phyloP scores from a whole-genome alignment of 2,888 invertebrate species.

The Plebejus melissa region DNA sequence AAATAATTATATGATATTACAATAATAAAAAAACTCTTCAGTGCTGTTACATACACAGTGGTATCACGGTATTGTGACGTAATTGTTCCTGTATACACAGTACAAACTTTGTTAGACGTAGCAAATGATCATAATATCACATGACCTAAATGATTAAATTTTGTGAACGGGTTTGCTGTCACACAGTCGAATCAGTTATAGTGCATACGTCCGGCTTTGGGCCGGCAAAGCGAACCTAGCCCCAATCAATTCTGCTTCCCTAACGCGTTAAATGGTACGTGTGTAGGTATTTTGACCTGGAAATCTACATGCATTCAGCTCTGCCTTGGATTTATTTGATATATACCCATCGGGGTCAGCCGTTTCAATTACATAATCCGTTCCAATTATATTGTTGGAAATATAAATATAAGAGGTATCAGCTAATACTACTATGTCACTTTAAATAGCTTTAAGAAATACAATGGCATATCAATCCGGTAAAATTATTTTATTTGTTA shows the following conservation, averaged over 20 bases:
- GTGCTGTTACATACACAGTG: too few species aligned
- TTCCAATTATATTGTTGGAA: neutral
- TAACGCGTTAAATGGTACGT: conserved; percentile 6
- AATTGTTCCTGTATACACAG: too few species aligned
- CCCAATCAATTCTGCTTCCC: neutral
- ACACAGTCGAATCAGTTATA: neutral
- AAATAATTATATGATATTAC: too few species aligned
- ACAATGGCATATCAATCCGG: too few species aligned
- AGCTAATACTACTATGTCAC: neutral
- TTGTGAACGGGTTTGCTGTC: neutral
- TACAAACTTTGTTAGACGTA: neutral
- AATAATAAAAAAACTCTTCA: too few species aligned
- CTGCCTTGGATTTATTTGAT: neutral
- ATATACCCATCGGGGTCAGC: neutral
- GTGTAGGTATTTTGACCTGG: neutral
- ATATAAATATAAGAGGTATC: neutral
- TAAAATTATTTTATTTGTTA: too few species aligned
- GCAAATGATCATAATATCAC: neutral
- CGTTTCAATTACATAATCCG: neutral
- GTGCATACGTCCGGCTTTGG: neutral
- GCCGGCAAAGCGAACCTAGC: neutral
- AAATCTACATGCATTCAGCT: neutral
- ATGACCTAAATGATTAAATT: neutral
- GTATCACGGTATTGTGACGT: too few species aligned
- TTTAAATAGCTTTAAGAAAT: too few species aligned